phyloP scores from a whole-genome alignment of 2,113 vertebrate genomes.

The Speoplatyrhinus poulsoni region DNA sequence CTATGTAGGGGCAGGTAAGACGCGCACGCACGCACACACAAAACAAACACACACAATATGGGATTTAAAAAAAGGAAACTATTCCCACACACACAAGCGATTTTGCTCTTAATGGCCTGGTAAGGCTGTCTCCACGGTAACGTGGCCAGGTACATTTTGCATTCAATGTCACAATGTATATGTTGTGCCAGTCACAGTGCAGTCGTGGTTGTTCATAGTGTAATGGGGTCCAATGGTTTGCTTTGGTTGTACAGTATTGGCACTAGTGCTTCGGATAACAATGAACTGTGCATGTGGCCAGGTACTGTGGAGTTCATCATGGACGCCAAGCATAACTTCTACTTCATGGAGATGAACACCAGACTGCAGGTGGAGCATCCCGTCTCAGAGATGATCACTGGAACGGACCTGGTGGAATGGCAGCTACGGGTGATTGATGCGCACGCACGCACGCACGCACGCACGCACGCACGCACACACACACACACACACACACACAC shows the following conservation, averaged over 20 bases:
- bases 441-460: too few relatives aligned
- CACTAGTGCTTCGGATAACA: background rate
- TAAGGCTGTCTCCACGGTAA: too few relatives aligned
- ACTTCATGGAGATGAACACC: conserved; percentile 99
- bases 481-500: background rate
- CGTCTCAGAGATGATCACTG: conserved; percentile 96
- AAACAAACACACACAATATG: background rate
- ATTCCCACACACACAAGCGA: background rate
- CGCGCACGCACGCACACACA: background rate
- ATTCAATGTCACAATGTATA: too few relatives aligned
- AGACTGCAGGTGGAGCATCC: conserved; percentile 97
- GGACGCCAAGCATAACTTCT: conserved; percentile 95
- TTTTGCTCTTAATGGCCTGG: too few relatives aligned
- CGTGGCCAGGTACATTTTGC: too few relatives aligned
- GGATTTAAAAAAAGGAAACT: too few relatives aligned
- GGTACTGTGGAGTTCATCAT: conserved; percentile 99
- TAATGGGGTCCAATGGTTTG: too few relatives aligned
- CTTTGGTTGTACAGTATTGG: too few relatives aligned
- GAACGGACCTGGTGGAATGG: conserved; percentile 97
- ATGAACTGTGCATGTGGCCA: conserved; percentile 40
- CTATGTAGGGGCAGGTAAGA: conserved; percentile 93
- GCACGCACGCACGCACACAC: background rate
- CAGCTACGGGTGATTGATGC: conserved; percentile 85
- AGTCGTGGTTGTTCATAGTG: too few relatives aligned
- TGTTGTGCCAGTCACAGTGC: background rate